A percentile compares a stretch with the other conserved stretches of the same genome.
These are phyloP conservation scores for Anguilla marmorata DNA, from an alignment of 2,797 vertebrate species.

Conservation along the genomic window DNA sequence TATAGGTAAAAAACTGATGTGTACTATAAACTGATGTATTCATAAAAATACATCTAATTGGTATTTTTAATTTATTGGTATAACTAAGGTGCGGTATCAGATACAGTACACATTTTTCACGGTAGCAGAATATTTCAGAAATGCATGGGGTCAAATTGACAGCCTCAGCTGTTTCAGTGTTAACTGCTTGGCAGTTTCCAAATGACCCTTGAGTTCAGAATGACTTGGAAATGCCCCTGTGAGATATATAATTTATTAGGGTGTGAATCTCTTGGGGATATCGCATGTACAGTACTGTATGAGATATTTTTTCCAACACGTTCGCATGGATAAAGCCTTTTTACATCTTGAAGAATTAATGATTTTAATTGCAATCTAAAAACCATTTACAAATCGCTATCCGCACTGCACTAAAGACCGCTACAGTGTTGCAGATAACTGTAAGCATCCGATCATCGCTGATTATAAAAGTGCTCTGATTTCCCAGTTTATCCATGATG, in stretches of 20 bases:
- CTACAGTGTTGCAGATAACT: conserved; percentile 15
- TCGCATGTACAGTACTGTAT: neutral
- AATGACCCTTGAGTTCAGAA: neutral
- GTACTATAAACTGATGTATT: neutral
- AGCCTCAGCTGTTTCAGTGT: neutral
- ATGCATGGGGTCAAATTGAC: neutral
- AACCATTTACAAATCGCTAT: neutral
- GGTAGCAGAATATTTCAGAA: neutral
- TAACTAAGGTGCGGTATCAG: too few relatives aligned
- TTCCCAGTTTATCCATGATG: conserved; percentile 17
- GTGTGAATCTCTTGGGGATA: neutral
- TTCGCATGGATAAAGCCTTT: neutral
- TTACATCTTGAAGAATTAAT: neutral
- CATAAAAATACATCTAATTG: neutral
- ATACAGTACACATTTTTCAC: neutral
- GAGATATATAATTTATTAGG: neutral
- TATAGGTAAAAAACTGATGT: neutral
- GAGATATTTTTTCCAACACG: neutral
- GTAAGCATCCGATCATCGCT: conserved; percentile 4
- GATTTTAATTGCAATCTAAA: neutral
- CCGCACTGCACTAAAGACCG: neutral
- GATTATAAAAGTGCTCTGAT: conserved; percentile 13
- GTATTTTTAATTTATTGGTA: too few relatives aligned
- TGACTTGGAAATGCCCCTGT: neutral
- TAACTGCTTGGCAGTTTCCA: neutral